Base-by-base conservation (phyloP, 2,113 vertebrate species). In the Strigops habroptila region DNA sequence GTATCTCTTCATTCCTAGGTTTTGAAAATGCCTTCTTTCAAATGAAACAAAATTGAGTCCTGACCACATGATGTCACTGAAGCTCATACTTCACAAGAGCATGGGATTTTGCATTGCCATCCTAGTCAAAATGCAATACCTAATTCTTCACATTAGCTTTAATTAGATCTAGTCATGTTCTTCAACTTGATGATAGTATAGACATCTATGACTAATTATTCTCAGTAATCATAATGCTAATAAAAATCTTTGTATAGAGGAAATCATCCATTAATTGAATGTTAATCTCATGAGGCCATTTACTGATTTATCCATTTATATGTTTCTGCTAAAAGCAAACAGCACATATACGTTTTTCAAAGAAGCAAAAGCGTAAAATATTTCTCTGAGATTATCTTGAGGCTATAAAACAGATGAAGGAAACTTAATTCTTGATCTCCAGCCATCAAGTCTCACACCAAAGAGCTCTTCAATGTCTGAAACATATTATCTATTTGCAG, bases 51-150 rank as follows among this genome's bases (percentile, higher is more conserved):
- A 95, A 24, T 95, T 95, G 74, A 91, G 70, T 91, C 93, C 90
- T 67, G 91, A 97, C 96, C 95, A 97, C 96, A 96, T 94, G 96
- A 97, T 96, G 96, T 97, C 96, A 97, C 95, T 95, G 96, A 96
- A 97, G 95, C 93, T 95, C 94, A 97, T 91, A 27, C 74, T 97
- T 97, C 81, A 90, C 70, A 82, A 69, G 41, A 91, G 53, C 49
- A 44, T 59, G 74, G 57, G 75, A 94, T 87, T 94, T 91, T 82
- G 70, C 84, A 90, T 94, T 96, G 90, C 84, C 82, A 33, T 92
- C 84, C 74, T 46, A 57, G 87, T 57, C 78, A 89, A 91, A 95
- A 94, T 37, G 30, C 69, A 84, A 37, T 41, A 86, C 39, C 46
- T n/a, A 89, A 5, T 76, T 69, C 84, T 49, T 82, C 62, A 28